Evolutionary conservation across 2,797 vertebrate genomes (phyloP).

Genomic region (Cottoperca gobio): DNA sequence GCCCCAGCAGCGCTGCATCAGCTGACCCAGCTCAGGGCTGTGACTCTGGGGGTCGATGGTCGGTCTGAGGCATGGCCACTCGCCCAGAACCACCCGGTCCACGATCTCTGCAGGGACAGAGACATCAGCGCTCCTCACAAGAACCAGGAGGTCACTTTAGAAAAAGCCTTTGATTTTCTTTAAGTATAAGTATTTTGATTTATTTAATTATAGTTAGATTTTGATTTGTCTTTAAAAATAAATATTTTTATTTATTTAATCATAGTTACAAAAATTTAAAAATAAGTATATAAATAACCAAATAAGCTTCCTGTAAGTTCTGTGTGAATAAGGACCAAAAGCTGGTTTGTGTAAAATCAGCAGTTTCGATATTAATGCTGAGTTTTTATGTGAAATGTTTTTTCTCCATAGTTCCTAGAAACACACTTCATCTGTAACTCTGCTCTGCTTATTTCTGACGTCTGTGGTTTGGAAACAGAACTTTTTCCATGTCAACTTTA

Average conservation of each 20-base stretch:
- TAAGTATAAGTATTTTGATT: too few relatives aligned
- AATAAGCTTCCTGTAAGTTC: too few relatives aligned
- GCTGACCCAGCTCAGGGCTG: slow-evolving; percentile 90
- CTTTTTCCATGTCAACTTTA: slow-evolving; percentile 5
- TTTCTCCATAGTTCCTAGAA: slow-evolving; percentile 2
- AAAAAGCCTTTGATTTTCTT: too few relatives aligned
- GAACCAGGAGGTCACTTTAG: too few relatives aligned
- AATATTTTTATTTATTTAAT: too few relatives aligned
- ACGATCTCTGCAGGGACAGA: slow-evolving; percentile 87
- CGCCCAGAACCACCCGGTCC: slow-evolving; percentile 88
- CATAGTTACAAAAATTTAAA: too few relatives aligned
- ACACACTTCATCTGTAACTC: background rate
- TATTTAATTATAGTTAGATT: too few relatives aligned
- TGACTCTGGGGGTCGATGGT: slow-evolving; percentile 84
- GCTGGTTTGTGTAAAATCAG: too few relatives aligned
- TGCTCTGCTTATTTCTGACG: background rate
- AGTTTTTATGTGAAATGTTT: background rate
- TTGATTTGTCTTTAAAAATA: too few relatives aligned
- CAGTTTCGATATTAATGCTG: background rate
- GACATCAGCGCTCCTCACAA: background rate
- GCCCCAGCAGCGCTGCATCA: slow-evolving; percentile 96
- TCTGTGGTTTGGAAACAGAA: slow-evolving; percentile 8
- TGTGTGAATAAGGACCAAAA: too few relatives aligned
- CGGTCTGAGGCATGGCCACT: slow-evolving; percentile 91
- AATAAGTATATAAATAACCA: too few relatives aligned